Percentiles rank a stretch among this genome's conserved stretches.
phyloP scores from a whole-genome alignment of 2,888 invertebrate species.

The Protonemura montana region DNA sequence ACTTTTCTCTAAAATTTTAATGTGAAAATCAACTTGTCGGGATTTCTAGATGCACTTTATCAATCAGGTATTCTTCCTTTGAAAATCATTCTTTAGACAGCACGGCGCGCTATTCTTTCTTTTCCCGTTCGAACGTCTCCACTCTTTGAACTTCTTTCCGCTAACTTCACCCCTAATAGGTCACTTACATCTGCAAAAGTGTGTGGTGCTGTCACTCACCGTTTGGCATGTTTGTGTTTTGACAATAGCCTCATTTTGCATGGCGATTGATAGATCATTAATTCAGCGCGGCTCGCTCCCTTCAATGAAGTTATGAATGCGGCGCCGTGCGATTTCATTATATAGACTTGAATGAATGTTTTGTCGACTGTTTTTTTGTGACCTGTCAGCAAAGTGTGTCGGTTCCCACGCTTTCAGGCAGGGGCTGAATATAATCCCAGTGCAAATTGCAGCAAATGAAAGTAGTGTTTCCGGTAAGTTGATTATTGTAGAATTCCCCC shows the following conservation, averaged over 20 bases:
- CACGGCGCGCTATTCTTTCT: neutral
- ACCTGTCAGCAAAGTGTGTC: neutral
- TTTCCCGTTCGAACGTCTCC: neutral
- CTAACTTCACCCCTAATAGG: neutral
- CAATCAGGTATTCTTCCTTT: neutral
- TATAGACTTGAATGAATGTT: neutral
- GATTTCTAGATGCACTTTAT: neutral
- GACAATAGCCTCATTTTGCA: neutral
- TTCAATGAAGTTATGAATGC: neutral
- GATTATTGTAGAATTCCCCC: neutral
- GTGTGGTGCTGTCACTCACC: neutral
- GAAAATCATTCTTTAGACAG: neutral
- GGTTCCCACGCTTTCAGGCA: neutral
- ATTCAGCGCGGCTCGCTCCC: neutral
- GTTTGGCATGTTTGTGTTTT: neutral
- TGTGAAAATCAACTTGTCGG: neutral
- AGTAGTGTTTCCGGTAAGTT: neutral
- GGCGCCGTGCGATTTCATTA: neutral
- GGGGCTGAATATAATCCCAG: neutral
- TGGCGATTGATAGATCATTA: neutral
- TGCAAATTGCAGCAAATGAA: neutral
- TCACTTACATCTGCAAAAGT: neutral
- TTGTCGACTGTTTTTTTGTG: neutral
- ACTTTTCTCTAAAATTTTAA: neutral
- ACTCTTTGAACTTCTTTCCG: neutral